Evolutionary conservation across 2,888 invertebrate species (phyloP).

Genomic region (Lasioglossum vierecki): DNA sequence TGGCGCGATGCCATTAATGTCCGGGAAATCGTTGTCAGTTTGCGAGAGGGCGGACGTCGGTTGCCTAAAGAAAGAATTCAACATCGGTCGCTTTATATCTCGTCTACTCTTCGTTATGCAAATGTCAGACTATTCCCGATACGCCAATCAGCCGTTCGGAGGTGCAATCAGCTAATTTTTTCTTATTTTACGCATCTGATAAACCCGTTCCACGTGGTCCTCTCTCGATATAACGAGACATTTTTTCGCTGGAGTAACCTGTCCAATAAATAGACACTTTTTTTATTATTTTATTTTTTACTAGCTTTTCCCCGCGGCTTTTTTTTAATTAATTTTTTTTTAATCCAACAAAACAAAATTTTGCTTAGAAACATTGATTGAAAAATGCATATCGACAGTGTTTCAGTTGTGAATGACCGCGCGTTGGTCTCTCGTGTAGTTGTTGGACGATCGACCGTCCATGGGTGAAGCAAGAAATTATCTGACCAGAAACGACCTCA

Average conservation of each 20-base stretch:
- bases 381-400: neutral
- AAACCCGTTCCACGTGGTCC: constrained; percentile 9
- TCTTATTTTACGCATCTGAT: neutral
- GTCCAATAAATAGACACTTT: neutral
- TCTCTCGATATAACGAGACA: neutral
- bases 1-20: constrained; percentile 59
- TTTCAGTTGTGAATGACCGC: neutral
- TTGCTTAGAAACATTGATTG: neutral
- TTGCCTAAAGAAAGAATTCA: constrained; percentile 26
- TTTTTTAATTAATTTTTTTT: too few species aligned
- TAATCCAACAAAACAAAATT: too few species aligned
- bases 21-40: constrained; percentile 58
- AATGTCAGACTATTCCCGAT: constrained; percentile 41
- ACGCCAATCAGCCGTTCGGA: constrained; percentile 36
- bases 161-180: neutral
- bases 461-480: neutral
- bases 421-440: neutral
- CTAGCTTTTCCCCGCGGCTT: too few species aligned
- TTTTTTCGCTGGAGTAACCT: neutral
- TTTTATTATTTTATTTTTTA: too few species aligned
- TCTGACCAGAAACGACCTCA: constrained; percentile 3
- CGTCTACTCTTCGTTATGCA: constrained; percentile 51
- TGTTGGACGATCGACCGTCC: neutral
- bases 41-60: constrained; percentile 29
- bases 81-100: constrained; percentile 38